Base-by-base conservation (phyloP, 1,140 invertebrate genomes). In the Coenobita brevimanus region DNA sequence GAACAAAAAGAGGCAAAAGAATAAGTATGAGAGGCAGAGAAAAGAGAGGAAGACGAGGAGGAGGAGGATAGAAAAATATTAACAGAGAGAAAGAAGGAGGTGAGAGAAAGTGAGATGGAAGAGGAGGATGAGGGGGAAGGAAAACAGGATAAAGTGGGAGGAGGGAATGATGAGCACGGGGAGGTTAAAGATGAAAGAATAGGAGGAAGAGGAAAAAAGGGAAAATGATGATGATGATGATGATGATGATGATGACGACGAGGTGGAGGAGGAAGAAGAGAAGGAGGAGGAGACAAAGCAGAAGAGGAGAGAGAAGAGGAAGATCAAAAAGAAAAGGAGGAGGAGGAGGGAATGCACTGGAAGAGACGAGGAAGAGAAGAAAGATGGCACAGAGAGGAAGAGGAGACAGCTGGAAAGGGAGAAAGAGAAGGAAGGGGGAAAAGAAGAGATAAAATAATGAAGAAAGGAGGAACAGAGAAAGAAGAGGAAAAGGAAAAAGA, bases 391-490 rank as follows among this genome's bases (percentile, higher is more conserved):
- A 17, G 43, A 24, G 41, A 8, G 41, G 41, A 46, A n/a, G 41
- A 38, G 43, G 41, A 46, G 73, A 46, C 21, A 43, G 73, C 17
- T 30, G 43, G 73, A 76, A 41, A 43, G 38, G 41, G 38, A 76
- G 73, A 76, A 38, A 43, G 41, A 46, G 41, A 27, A 38, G 43
- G 73, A 76, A 76, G 73, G 41, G 73, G 27, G 73, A 41, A 38
- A 27, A 41, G 43, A 38, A 27, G 41, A 46, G 73, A 46, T n/a
- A 46, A 41, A 46, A 24, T 1, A 17, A 36, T 15, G 8, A 21
- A 3, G 4, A 46, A 17, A 36, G 33, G 43, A 27, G 41, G 27
- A 27, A 46, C 17, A 4, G 1, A 15, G 43, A 17, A 41, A 27
- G 17, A 46, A 43, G 2, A 27, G 36, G 6, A 21, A 43, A 24